Percentiles rank a stretch among this genome's conserved stretches.
These are phyloP conservation scores for Phenganax marumi DNA, from an alignment of 92 coral and sea anemone species.

Conservation along the genomic window DNA sequence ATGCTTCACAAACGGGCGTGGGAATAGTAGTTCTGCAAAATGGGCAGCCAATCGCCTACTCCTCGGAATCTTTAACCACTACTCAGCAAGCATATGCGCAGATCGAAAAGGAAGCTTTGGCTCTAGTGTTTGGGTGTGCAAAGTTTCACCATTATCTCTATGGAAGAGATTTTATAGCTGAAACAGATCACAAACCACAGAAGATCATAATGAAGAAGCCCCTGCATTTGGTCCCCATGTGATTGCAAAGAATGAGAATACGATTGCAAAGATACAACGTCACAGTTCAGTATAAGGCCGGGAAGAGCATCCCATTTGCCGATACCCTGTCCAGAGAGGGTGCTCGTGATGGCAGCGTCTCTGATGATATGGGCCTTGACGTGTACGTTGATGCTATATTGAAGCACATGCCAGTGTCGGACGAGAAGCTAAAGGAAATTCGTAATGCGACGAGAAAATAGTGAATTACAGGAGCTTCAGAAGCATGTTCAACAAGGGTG, in stretches of 20 bases:
- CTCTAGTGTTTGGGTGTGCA: constrained; percentile 43
- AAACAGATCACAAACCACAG: constrained; percentile 50
- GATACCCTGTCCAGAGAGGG: constrained; percentile 14
- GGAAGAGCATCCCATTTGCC: constrained; percentile 45
- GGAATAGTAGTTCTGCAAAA: constrained; percentile 3
- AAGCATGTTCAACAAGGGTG: no score
- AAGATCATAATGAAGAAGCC: constrained; percentile 51
- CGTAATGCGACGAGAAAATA: no score
- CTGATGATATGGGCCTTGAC: no score
- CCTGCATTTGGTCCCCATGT: constrained; percentile 41
- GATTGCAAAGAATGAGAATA: constrained; percentile 52
- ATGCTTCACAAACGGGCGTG: neutral
- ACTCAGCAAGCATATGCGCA: constrained; percentile 56
- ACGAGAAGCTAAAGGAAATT: constrained; percentile 51
- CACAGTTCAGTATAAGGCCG: constrained; percentile 48
- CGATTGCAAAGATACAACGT: constrained; percentile 48
- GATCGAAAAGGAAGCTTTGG: constrained; percentile 27
- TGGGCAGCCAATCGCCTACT: constrained; percentile 29
- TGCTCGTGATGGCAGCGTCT: no score
- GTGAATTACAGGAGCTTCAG: no score
- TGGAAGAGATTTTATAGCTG: neutral
- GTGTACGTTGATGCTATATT: no score
- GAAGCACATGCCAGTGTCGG: constrained; percentile 37
- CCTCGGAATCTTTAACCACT: constrained; percentile 45
- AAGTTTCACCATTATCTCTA: constrained; percentile 52